Evolutionary conservation across 2,113 vertebrate genomes (phyloP).

Genomic region (Nannobrachium achirus): DNA sequence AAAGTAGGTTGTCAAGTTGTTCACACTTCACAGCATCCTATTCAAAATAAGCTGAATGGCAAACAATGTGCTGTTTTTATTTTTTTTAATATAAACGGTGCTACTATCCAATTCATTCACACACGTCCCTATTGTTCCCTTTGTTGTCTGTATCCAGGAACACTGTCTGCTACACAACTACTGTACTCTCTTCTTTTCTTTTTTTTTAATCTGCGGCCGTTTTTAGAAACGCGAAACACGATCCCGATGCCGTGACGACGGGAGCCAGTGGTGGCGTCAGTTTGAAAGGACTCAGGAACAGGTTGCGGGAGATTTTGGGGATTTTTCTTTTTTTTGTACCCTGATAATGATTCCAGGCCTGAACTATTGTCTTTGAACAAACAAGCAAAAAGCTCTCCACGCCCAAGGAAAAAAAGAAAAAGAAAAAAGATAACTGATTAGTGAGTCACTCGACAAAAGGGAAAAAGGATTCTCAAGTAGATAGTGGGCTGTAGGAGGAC

Average conservation of each 20-base stretch:
- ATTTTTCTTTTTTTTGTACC: slow-evolving; percentile 70
- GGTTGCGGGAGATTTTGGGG: slow-evolving; percentile 82
- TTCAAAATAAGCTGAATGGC: no score
- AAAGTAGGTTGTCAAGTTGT: no score
- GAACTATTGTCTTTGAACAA: slow-evolving; percentile 60
- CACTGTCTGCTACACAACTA: not conserved
- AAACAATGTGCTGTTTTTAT: no score
- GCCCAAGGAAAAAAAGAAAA: slow-evolving; percentile 51
- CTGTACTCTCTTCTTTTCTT: slow-evolving; percentile 22
- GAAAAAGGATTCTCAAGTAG: not conserved
- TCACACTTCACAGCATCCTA: no score
- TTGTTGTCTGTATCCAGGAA: not conserved
- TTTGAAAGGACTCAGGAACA: slow-evolving; percentile 66
- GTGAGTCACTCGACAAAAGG: slow-evolving; percentile 42
- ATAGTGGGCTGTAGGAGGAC: no score
- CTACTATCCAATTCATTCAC: no score
- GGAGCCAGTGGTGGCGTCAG: slow-evolving; percentile 44
- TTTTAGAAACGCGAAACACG: slow-evolving; percentile 72
- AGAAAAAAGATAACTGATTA: slow-evolving; percentile 19
- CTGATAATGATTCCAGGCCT: slow-evolving; percentile 74
- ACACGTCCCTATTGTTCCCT: no score
- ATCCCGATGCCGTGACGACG: slow-evolving; percentile 58
- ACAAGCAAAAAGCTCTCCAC: slow-evolving; percentile 48
- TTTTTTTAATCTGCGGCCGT: slow-evolving; percentile 40
- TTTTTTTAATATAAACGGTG: no score